phyloP scores from a whole-genome alignment of 2,797 vertebrate species.

The Florisuga fusca region DNA sequence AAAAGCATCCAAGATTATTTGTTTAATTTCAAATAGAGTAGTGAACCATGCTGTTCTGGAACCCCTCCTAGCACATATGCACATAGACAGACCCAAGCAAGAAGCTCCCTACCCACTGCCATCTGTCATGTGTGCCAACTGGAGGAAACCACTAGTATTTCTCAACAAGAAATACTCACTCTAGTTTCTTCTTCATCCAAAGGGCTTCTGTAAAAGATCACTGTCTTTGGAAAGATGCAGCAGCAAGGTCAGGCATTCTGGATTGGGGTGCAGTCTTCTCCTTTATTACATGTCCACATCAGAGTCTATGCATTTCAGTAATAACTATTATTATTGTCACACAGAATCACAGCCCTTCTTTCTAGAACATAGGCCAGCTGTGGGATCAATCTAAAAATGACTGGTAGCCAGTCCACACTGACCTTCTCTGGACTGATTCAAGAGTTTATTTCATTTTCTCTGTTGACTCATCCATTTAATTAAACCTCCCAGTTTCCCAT shows the following conservation, averaged over 20 bases:
- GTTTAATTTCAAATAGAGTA: conserved; percentile 45
- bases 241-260: background rate
- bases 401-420: background rate
- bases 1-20: conserved; percentile 46
- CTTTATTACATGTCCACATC: background rate
- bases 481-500: background rate
- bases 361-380: background rate
- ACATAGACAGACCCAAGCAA: conserved; percentile 36
- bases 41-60: conserved; percentile 38
- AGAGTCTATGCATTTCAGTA: background rate
- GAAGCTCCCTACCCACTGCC: conserved; percentile 55
- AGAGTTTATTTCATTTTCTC: background rate
- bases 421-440: background rate
- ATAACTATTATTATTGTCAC: background rate
- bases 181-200: conserved; percentile 30
- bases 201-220: conserved; percentile 3
- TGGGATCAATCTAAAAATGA: background rate
- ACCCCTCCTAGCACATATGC: conserved; percentile 59
- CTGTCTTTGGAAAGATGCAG: background rate
- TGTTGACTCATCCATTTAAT: background rate
- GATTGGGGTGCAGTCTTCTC: background rate
- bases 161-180: conserved; percentile 47
- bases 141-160: conserved; percentile 48
- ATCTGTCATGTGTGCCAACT: conserved; percentile 56
- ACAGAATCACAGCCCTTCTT: background rate